Conservation (phyloP, 1,140 invertebrate species). For the Laupala kohalensis region DNA sequence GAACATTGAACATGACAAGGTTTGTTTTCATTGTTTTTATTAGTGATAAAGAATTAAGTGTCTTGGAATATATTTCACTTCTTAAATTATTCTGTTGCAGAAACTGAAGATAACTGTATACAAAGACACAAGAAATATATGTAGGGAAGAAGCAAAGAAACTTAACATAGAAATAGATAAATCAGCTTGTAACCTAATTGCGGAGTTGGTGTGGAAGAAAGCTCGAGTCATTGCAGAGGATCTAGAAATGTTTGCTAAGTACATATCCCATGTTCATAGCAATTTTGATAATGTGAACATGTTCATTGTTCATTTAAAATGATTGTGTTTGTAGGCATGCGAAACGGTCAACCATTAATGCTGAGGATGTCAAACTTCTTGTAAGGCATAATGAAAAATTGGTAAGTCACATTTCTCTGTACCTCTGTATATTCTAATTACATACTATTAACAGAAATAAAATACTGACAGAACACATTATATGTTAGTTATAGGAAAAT, state of each 20-base stretch:
- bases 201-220: neutral
- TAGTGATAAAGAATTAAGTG: neutral
- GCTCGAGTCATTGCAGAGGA: neutral
- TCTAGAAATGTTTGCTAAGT: neutral
- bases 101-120: neutral
- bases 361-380: neutral
- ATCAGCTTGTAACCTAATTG: neutral
- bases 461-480: neutral
- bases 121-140: neutral
- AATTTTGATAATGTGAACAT: neutral
- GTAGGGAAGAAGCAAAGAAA: neutral
- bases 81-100: neutral
- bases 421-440: neutral
- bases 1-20: neutral
- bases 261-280: neutral
- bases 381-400: neutral
- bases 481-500: neutral
- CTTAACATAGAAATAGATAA: neutral
- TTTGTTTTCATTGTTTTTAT: neutral
- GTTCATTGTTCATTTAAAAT: neutral
- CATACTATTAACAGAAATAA: neutral
- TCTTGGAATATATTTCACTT: neutral
- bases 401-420: neutral
- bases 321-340: neutral
- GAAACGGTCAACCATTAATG: neutral